Base-by-base conservation (phyloP, 37 sponge, comb jelly and placozoan genomes). In the Cliona cf. orientalis region DNA sequence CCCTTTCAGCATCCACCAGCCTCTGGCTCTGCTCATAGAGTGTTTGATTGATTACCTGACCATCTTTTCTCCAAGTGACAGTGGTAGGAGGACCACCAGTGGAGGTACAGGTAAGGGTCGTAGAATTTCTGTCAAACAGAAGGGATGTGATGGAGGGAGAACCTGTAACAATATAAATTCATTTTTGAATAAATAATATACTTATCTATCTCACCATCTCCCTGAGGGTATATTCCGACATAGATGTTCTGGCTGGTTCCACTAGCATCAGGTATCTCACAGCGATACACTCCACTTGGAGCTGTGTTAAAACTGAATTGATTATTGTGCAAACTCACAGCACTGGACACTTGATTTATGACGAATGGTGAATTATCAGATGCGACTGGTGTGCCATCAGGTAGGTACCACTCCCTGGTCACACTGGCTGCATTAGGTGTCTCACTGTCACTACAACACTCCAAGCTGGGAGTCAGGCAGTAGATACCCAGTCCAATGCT, bases 11-110 rank as follows among this genome's bases (percentile, higher is more conserved):
- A 43, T 73, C 74, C 25, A 42, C 25, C 12, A 55, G 26, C 3
- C 5, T 9, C 57, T 55, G 57, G 9, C 25, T 70, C 45, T 70
- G 71, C 5, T 3, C 5, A 45, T 43, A 70, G 7, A 29, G 4
- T n/a, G 64, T 19, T 62, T 36, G 22, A 56, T 39, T 32, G 12
- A 62, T 38, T 31, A 14, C 42, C 25, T 22, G 26, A 25, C 79
- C 79, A 79, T 79, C 42, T 36, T 35, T 66, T 11, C 23, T 46
- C 79, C 79, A 79, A 25, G 38, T 31, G 46, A 79, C 79, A 37
- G 49, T 17, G 49, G n/a, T 63, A 49, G 45, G 29, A 42, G 79
- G 79, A 61, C 67, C 49, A 61, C 79, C 68, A 79, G 35, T 79
- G 32, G 67, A 66, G 33, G 56, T 66, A 41, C 79, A 79, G 36